Evolutionary conservation across 2,113 vertebrate genomes (phyloP).

Genomic region (Chiloscyllium plagiosum): DNA sequence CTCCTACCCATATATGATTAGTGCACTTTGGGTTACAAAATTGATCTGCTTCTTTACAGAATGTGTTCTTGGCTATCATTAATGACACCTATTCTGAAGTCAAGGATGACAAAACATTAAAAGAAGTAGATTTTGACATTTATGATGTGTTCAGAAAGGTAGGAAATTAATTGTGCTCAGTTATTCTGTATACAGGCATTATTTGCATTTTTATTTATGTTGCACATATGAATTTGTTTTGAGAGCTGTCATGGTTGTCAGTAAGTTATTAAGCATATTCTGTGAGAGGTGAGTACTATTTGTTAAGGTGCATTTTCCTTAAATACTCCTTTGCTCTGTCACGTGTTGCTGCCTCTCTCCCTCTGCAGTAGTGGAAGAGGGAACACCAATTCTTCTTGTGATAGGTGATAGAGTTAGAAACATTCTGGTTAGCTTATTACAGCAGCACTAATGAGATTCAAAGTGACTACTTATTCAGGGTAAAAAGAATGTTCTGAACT

Average conservation of each 20-base stretch:
- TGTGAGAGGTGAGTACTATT: neutral
- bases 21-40: neutral
- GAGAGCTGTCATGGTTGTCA: neutral
- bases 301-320: neutral
- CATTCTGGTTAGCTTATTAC: neutral
- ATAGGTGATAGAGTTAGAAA: neutral
- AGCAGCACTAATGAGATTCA: neutral
- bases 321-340: neutral
- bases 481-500: neutral
- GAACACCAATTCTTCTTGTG: neutral
- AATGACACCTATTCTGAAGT: conserved; percentile 59
- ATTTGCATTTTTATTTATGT: neutral
- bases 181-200: neutral
- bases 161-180: conserved; percentile 37
- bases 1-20: neutral
- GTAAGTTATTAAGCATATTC: neutral
- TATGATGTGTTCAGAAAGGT: conserved; percentile 51
- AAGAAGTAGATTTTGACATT: conserved; percentile 47
- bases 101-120: conserved; percentile 54
- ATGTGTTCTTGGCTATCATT: conserved; percentile 63
- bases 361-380: neutral
- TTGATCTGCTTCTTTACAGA: conserved; percentile 48
- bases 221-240: neutral
- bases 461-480: neutral
- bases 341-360: neutral